A percentile compares a stretch with the other conserved stretches of the same genome.
Evolutionary conservation across 37 sponge, comb jelly and placozoan species (phyloP).

Genomic region (Aplysina aerophoba): DNA sequence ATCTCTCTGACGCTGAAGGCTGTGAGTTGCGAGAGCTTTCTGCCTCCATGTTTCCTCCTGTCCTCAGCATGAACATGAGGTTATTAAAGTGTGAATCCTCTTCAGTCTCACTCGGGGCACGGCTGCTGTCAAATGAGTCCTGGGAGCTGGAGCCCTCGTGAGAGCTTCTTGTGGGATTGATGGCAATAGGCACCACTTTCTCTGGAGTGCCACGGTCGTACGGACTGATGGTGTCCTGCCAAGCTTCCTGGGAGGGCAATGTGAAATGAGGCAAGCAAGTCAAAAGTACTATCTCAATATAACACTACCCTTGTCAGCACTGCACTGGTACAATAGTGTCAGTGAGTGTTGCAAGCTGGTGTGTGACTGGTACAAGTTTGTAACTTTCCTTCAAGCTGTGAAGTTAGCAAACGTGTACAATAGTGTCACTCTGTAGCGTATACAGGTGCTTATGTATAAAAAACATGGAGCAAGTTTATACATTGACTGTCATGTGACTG

Average conservation of each 20-base stretch:
- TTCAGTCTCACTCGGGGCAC: constrained; percentile 20
- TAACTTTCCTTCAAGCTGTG: too few relatives aligned
- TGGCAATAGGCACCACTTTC: constrained; percentile 22
- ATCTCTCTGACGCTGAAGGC: constrained; percentile 60
- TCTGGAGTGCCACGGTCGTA: not conserved
- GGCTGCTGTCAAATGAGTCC: constrained; percentile 23
- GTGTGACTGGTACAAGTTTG: too few relatives aligned
- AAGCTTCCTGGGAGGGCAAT: not conserved
- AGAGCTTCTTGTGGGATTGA: constrained; percentile 1
- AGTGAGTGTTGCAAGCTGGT: too few relatives aligned
- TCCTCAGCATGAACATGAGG: constrained; percentile 78
- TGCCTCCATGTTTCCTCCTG: constrained; percentile 37
- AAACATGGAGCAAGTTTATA: too few relatives aligned
- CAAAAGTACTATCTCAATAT: too few relatives aligned
- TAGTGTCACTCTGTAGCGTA: too few relatives aligned
- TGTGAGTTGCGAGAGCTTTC: constrained; percentile 13
- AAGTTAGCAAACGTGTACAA: too few relatives aligned
- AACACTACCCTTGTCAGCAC: too few relatives aligned
- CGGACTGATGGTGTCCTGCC: not conserved
- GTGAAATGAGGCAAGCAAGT: too few relatives aligned
- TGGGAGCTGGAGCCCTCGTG: not conserved
- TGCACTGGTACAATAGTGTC: too few relatives aligned
- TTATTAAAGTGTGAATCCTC: constrained; percentile 71
- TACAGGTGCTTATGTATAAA: too few relatives aligned
- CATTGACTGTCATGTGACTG: too few relatives aligned